Base-by-base conservation (phyloP, 2,113 vertebrate genomes). In the Mesoclemmys tuberculata region DNA sequence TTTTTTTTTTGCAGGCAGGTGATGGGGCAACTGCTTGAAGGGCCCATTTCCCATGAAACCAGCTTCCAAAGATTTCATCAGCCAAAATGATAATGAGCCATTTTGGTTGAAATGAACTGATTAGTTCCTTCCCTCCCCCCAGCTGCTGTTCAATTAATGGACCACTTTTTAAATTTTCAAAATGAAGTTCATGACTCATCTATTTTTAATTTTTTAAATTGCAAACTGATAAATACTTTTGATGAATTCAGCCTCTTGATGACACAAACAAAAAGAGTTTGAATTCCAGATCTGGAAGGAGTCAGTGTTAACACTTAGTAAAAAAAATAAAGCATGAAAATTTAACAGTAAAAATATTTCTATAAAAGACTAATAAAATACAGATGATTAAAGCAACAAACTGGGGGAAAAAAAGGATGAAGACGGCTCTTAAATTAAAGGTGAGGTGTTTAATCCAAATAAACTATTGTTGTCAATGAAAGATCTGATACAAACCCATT, bases 401-500 rank as follows among this genome's bases (percentile, higher is more conserved):
- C 90, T 54, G 26, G 19, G 9, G 44, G 89, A 88, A 9, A 88
- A 9, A 64, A 93, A 90, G 51, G 84, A 96, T 95, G 92, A 77
- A 97, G 96, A 96, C 94, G 94, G 92, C 92, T 97, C 74, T 93
- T 93, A 96, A 96, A 95, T 95, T 90, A 96, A 97, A 92, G 54
- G 91, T 93, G 94, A 96, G 82, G 71, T 93, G 49, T 92, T 96
- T 94, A 94, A 95, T 81, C 84, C 94, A 96, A 98, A 94, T 84
- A 95, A 94, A 97, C 75, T 74, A 88, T 96, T 97, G 94, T 96
- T 97, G 83, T 96, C 95, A 96, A 91, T 96, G 93, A 91, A 96
- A 96, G 93, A 97, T 97, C 90, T 95, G 95, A 94, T 97, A 95
- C 94, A 96, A 97, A 97, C 84, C 71, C 94, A 98, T 98, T 97